Percentiles rank a stretch among this genome's conserved stretches.
phyloP scores from a whole-genome alignment of 2,113 vertebrate genomes.

The Zosterops pallidus region DNA sequence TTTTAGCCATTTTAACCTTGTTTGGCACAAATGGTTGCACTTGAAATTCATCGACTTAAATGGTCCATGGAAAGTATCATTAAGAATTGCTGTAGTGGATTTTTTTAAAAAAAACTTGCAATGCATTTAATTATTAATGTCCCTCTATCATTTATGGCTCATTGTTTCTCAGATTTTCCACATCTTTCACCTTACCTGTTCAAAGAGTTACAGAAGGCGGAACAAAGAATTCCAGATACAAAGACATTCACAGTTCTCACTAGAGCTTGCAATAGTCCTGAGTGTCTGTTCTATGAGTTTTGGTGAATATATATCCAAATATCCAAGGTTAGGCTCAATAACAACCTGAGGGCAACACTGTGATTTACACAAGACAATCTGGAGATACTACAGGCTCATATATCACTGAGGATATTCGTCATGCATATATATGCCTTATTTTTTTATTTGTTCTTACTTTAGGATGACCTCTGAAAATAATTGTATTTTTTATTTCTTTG shows the following conservation, averaged over 20 bases:
- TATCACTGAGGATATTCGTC: background rate
- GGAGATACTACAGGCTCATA: background rate
- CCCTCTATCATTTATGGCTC: slow-evolving; percentile 32
- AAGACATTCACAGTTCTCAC: background rate
- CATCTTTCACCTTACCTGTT: slow-evolving; percentile 41
- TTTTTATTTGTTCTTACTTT: background rate
- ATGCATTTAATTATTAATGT: slow-evolving; percentile 58
- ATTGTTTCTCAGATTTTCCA: slow-evolving; percentile 46
- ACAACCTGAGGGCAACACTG: background rate
- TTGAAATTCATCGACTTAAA: slow-evolving; percentile 69
- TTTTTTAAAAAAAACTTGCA: background rate
- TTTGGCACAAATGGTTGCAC: slow-evolving; percentile 74
- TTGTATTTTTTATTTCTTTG: background rate
- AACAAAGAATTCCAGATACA: background rate
- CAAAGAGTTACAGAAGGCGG: slow-evolving; percentile 11
- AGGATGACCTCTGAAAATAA: background rate
- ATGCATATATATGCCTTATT: background rate
- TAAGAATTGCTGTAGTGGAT: slow-evolving; percentile 53
- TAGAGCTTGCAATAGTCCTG: background rate
- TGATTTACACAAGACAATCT: background rate
- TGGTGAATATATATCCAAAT: background rate
- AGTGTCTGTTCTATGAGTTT: background rate
- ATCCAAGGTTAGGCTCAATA: background rate
- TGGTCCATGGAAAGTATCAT: slow-evolving; percentile 62
- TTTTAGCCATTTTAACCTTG: slow-evolving; percentile 76